Base-by-base conservation (phyloP, 2,888 invertebrate species). In the Sphaeridia pumilis region DNA sequence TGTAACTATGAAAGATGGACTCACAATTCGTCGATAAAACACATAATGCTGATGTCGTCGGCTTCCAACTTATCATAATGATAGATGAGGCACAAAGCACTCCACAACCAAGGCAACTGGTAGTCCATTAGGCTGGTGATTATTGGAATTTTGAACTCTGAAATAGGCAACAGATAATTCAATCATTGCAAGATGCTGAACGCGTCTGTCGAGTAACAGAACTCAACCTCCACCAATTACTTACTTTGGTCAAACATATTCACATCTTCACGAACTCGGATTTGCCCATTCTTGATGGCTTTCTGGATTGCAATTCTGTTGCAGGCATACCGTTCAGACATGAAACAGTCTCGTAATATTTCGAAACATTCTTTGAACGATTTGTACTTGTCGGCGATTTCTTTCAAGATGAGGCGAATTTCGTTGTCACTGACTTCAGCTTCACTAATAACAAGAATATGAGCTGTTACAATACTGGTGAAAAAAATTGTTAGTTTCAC, bases 41-140 rank as follows among this genome's bases (percentile, higher is more conserved):
- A 45, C 51, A 51, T 51, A 34, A 51, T 51, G 36, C 45, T 45
- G 27, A 51, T 51, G 17, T 51, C 51, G 36, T 51, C 51, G 2
- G 51, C 51, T 17, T 28, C 21, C 3, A 51, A 27, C 34, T 51
- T 51, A 31, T 45, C 51, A 36, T 45, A 26, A 28, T 51, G 45
- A 20, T 45, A 51, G 7, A 51, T 36, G 14, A 51, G 31, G 25
- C 51, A 51, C 5, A 51, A 28, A 21, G 51, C 51, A 45, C 51
- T 51, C 51, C 51, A 51, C 4, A 51, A 35, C 51, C 51, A 51
- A 12, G 51, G 45, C n/a, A 44, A 21, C 20, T 28, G 35, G 26
- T 45, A 51, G 7, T 43, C 28, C 5, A 51, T 25, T 22, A 51
- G 26, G 36, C 24, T 51, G 3, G 51, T 36, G 21, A 51, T 51